Evolutionary conservation across 1,140 invertebrate species (phyloP).

Genomic region (Helicoverpa zea): DNA sequence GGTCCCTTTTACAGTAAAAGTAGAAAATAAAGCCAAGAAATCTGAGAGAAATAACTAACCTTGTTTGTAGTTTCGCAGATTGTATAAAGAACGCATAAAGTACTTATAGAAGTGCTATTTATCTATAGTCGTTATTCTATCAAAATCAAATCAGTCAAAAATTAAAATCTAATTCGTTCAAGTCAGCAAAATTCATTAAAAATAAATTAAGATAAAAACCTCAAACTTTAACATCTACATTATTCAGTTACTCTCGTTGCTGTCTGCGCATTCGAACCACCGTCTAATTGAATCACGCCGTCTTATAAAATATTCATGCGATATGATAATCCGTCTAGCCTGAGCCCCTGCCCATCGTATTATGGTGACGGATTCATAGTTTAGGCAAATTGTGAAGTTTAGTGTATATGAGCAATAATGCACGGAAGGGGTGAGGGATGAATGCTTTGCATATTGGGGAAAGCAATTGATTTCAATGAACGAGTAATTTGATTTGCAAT

Average conservation of each 20-base stretch:
- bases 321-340: conserved; percentile 72
- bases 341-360: conserved; percentile 39
- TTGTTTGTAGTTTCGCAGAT: no score
- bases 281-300: conserved; percentile 73
- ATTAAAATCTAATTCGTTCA: neutral
- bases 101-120: no score
- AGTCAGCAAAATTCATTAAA: conserved; percentile 33
- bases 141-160: neutral
- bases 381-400: conserved; percentile 75
- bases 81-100: no score
- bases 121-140: no score
- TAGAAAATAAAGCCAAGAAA: no score
- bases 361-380: conserved; percentile 72
- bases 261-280: conserved; percentile 43
- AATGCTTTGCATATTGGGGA: conserved; percentile 39
- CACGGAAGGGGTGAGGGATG: conserved; percentile 36
- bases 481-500: conserved; percentile 16
- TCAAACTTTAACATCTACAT: conserved; percentile 39
- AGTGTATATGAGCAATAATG: conserved; percentile 57
- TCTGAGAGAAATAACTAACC: no score
- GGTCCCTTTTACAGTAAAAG: neutral
- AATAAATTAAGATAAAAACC: conserved; percentile 20
- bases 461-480: conserved; percentile 41
- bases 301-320: conserved; percentile 81
- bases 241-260: conserved; percentile 47